phyloP scores from a whole-genome alignment of 1,140 invertebrate species.

The Drosophila nannoptera region DNA sequence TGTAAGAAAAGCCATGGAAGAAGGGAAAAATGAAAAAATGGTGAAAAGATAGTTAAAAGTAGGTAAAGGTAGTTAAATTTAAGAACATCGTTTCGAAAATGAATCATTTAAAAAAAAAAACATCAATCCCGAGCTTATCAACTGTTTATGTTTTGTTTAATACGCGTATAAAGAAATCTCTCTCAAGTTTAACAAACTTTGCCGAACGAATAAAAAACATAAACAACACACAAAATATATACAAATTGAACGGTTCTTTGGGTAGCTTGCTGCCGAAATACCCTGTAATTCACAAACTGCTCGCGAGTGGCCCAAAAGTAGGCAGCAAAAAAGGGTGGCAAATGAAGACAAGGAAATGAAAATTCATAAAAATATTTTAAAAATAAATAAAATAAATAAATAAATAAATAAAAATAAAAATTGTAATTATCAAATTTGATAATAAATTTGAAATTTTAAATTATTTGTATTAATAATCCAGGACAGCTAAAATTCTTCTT shows the following conservation, averaged over 20 bases:
- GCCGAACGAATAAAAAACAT: slow-evolving; percentile 1
- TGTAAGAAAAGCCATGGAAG: slow-evolving; percentile 28
- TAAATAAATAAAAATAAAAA: too few relatives aligned
- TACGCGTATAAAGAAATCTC: background rate
- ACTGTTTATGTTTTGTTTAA: background rate
- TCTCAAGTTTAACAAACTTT: slow-evolving; percentile 7
- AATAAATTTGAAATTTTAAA: too few relatives aligned
- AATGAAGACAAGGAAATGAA: background rate
- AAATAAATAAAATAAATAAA: too few relatives aligned
- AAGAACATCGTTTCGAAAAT: background rate
- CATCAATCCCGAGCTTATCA: background rate
- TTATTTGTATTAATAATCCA: too few relatives aligned
- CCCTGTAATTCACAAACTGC: background rate
- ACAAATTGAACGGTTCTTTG: background rate
- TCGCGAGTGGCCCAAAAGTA: background rate
- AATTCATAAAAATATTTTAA: too few relatives aligned
- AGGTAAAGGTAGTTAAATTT: background rate
- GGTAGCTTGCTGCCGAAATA: background rate
- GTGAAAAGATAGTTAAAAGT: background rate
- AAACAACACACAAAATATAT: background rate
- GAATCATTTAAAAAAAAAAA: too few relatives aligned
- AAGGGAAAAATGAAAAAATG: background rate
- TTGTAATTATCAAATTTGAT: too few relatives aligned
- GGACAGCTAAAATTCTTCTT: too few relatives aligned
- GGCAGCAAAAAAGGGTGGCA: background rate